Base-by-base conservation (phyloP, 2,113 vertebrate species). In the Sialia sialis region DNA sequence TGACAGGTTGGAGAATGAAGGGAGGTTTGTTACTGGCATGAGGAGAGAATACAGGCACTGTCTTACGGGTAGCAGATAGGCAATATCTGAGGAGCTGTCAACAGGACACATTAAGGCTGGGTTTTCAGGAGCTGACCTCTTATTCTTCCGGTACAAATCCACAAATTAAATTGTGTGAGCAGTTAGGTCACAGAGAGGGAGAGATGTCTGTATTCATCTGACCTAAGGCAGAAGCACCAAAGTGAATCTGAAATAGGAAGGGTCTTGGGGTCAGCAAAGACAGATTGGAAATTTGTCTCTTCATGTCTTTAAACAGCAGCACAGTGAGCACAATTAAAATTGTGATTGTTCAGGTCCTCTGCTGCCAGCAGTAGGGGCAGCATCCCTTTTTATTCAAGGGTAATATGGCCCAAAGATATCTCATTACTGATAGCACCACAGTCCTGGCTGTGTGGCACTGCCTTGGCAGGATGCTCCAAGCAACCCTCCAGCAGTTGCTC, bases 141-240 rank as follows among this genome's bases (percentile, higher is more conserved):
- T 77, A 74, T 77, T 93, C 94, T 93, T 68, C 43, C 68, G 41
- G 80, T 58, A 89, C 32, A 95, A 95, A 94, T 89, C 76, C 92
- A 74, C 95, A 94, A 94, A 96, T 96, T 96, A 96, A 95, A 96
- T 95, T 94, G 76, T 86, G 80, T 52, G 88, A 95, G 90, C 90
- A 78, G 83, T 36, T 81, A 83, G 83, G 94, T 95, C 94, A 90
- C 39, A 41, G 39, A 86, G 56, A 94, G 51, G 64, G 72, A 92
- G 36, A 94, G 76, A 67, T 8, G 73, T 80, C 76, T 86, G 83
- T 22, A 74, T 66, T 56, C 2, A 1, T 67, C 73, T 95, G 93
- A 96, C 93, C 93, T 74, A 73, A 83, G 79, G 34, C 59, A 81
- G 36, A 48, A 0, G 1, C 55, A 88, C 6, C 10, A 95, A 93